Percentiles rank a stretch among this genome's conserved stretches.
Evolutionary conservation across 2,888 invertebrate species (phyloP).

Genomic region (Dicranocentrus wangi): DNA sequence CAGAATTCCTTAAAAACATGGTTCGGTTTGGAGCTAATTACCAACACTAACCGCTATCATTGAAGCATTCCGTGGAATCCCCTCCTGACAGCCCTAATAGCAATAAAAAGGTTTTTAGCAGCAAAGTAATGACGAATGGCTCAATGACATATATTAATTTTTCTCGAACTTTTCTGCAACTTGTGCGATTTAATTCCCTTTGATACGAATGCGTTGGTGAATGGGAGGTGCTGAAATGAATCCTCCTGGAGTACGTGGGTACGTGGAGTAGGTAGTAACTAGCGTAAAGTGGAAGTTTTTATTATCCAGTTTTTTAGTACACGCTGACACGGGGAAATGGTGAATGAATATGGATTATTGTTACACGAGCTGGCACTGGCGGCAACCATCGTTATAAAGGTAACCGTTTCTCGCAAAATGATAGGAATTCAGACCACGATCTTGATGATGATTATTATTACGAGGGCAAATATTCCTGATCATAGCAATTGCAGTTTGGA

Average conservation of each 20-base stretch:
- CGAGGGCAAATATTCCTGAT: slow-evolving; percentile 2
- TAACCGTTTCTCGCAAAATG: slow-evolving; percentile 36
- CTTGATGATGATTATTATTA: slow-evolving; percentile 32
- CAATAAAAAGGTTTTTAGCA: too few relatives aligned
- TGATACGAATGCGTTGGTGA: not conserved
- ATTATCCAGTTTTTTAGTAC: too few relatives aligned
- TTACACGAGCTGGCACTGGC: not conserved
- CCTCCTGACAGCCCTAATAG: too few relatives aligned
- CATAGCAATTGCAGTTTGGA: slow-evolving; percentile 17
- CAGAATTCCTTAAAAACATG: too few relatives aligned
- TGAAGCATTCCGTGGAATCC: too few relatives aligned
- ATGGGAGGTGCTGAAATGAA: not conserved
- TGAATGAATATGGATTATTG: not conserved
- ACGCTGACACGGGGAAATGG: slow-evolving; percentile 39
- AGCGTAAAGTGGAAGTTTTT: too few relatives aligned
- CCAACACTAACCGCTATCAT: too few relatives aligned
- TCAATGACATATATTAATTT: slow-evolving; percentile 59
- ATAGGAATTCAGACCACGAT: slow-evolving; percentile 30
- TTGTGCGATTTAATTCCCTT: slow-evolving; percentile 51
- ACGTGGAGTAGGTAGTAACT: too few relatives aligned
- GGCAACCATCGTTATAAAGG: not conserved
- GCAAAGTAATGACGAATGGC: not conserved
- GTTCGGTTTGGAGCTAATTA: too few relatives aligned
- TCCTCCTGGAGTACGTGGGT: too few relatives aligned
- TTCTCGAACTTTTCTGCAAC: slow-evolving; percentile 63